Base-by-base conservation (phyloP, 2,113 vertebrate species). In the Cepphus grylle region DNA sequence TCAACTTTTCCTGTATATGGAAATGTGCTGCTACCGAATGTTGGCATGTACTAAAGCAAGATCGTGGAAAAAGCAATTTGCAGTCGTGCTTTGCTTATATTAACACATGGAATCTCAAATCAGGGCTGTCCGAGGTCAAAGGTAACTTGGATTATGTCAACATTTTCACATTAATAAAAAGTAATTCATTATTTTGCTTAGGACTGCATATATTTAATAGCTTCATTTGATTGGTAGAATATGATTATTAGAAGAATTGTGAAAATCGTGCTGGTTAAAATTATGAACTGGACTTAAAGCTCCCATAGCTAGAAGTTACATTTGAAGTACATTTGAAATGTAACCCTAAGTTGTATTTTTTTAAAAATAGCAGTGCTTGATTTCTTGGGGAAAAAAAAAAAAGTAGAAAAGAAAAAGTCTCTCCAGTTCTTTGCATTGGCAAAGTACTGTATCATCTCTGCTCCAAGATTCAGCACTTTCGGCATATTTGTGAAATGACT, bases 1-100 rank as follows among this genome's bases (percentile, higher is more conserved):
- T 90, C 89, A 88, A 14, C 93, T 96, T 95, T 94, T 96, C 90
- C 94, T 97, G 26, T 95, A 95, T 76, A 47, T 94, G 94, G 97
- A 97, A 95, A 82, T 84, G 61, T 93, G 15, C 58, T 95, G 95
- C 97, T 96, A 94, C 96, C 62, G 63, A 73, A 76, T 77, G 95
- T 87, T 85, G 95, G 96, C 93, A 90, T 50, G 88, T 72, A 52
- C 58, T 80, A 55, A 66, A 86, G 87, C 78, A 83, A 93, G 93
- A 71, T 80, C 6, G 47, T 93, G 94, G 82, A 97, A 94, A 67
- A 95, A 81, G 81, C 96, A 92, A 84, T 96, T 97, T 97, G 52
- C 88, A 95, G 72, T 73, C 20, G 12, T 81, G 40, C 87, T 96
- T 92, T 96, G 90, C 86, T 96, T 97, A 50, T 88, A 9, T 92